Base-by-base conservation (phyloP, 2,113 vertebrate genomes). In the Acanthisitta chloris region DNA sequence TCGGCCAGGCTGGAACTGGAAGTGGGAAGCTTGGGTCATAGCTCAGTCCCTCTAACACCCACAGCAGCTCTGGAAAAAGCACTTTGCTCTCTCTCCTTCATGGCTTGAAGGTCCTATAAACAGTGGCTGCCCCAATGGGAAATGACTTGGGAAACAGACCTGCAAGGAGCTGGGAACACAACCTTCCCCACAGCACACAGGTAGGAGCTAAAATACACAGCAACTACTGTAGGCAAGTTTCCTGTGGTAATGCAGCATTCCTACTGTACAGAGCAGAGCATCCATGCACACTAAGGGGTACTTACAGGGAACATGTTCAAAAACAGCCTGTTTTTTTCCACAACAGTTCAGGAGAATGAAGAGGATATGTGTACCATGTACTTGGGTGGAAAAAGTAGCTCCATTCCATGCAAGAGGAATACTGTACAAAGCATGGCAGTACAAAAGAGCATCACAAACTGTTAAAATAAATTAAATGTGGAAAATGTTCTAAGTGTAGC, bases 51-150 rank as follows among this genome's bases (percentile, higher is more conserved):
- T 72, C 62, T 42, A 59, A 69, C 24, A 14, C 86, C 81, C 70
- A 38, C 0, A 2, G 80, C 72, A 93, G 96, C 96, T 97, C 97
- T 87, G 94, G 92, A 94, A 93, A 86, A 86, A 85, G 82, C 86
- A 51, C 26, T 42, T 42, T 21, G 36, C 48, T 84, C 74, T 96
- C 96, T 84, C 74, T 97, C 96, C 93, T 70, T 96, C 97, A 95
- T 51, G 83, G 96, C 94, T 54, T 36, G 42, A 84, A 92, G 91
- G 64, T 88, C 72, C 91, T 67, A 24, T 0, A 43, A 82, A 64
- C 33, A 86, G 76, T 15, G 81, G 81, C 88, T 82, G 90, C 71
- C 61, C 76, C 86, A 52, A 58, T 1, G n/a, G 58, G 46, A 26
- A 70, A 17, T 6, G 54, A 14, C 26, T 13, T 3, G 59, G 79